Evolutionary conservation across 1,140 invertebrate genomes (phyloP).

Genomic region (Neodiprion pinetum): DNA sequence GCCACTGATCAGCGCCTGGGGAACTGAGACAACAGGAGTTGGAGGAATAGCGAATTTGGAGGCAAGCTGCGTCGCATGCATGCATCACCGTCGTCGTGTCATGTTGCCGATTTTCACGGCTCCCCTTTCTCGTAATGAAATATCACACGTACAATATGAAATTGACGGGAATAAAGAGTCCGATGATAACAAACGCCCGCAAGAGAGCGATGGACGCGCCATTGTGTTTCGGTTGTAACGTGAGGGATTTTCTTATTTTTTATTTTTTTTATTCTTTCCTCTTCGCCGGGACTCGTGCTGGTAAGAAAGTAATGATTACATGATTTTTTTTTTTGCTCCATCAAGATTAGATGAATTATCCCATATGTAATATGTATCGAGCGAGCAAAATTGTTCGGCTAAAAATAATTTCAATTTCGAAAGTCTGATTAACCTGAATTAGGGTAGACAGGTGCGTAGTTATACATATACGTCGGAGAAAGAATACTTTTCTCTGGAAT

Average conservation of each 20-base stretch:
- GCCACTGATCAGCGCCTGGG: conserved; percentile 40
- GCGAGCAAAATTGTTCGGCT: too few relatives aligned
- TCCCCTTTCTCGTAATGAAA: conserved; percentile 47
- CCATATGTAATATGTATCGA: too few relatives aligned
- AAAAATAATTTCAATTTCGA: too few relatives aligned
- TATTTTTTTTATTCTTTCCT: not conserved
- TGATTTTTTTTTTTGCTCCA: too few relatives aligned
- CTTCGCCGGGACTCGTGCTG: not conserved
- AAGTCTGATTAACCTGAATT: too few relatives aligned
- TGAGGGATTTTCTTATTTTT: not conserved
- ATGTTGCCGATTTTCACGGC: conserved; percentile 1
- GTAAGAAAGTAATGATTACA: not conserved
- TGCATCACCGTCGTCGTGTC: not conserved
- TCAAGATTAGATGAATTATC: too few relatives aligned
- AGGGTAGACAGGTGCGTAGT: too few relatives aligned
- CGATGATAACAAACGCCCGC: conserved; percentile 1
- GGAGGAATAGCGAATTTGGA: not conserved
- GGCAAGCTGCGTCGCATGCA: not conserved
- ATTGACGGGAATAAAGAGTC: conserved; percentile 49
- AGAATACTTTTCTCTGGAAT: not conserved
- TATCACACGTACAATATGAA: conserved; percentile 49
- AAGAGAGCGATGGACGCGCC: not conserved
- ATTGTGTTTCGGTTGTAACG: not conserved
- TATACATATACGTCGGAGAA: not conserved
- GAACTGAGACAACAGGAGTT: conserved; percentile 21